Conservation (phyloP, 2,797 vertebrate genomes). For the Erethizon dorsatum region DNA sequence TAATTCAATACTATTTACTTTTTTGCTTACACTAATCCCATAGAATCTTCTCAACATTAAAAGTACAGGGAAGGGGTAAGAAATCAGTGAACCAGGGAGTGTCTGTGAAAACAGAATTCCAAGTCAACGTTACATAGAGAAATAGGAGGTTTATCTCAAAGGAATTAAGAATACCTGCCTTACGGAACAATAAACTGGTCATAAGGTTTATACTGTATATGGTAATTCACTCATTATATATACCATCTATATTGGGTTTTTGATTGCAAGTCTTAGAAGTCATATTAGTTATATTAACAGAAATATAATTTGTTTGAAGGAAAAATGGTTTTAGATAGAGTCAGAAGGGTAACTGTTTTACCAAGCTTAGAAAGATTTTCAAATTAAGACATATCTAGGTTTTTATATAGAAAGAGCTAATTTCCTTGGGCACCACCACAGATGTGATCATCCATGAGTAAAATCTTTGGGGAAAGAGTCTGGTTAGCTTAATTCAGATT, state of each 20-base stretch:
- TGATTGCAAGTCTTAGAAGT: neutral
- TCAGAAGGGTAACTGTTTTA: neutral
- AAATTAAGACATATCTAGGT: neutral
- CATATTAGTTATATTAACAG: constrained; percentile 22
- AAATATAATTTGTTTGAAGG: neutral
- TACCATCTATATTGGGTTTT: neutral
- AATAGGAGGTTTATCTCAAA: neutral
- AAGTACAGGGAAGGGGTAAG: neutral
- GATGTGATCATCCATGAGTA: neutral
- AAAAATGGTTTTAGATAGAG: neutral
- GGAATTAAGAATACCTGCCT: neutral
- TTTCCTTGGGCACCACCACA: neutral
- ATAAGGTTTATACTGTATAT: neutral
- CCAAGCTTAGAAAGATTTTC: neutral
- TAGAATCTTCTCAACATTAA: neutral
- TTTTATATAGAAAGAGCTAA: neutral
- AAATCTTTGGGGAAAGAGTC: neutral
- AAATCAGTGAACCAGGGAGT: neutral
- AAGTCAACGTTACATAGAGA: neutral
- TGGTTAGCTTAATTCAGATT: neutral
- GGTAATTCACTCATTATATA: neutral
- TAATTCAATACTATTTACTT: neutral
- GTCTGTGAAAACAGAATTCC: constrained; percentile 15
- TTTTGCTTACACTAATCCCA: neutral
- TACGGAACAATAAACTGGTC: neutral